A percentile compares a stretch with the other conserved stretches of the same genome.
phyloP scores from a whole-genome alignment of 2,888 invertebrate genomes.

The Drosophila longiperda region DNA sequence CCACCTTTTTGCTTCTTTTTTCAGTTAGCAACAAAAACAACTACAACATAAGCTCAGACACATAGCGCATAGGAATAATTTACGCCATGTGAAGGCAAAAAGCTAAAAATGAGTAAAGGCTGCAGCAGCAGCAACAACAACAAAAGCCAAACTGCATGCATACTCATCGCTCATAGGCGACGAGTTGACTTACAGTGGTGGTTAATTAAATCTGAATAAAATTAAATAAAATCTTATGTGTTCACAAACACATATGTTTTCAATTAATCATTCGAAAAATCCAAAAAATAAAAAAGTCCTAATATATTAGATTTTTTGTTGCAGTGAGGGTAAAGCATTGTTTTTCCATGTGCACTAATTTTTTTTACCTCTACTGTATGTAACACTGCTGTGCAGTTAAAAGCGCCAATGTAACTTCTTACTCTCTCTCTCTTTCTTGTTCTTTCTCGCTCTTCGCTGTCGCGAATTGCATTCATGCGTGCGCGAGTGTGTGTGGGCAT shows the following conservation, averaged over 20 bases:
- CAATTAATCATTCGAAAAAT: slow-evolving; percentile 1
- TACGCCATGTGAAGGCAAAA: slow-evolving; percentile 73
- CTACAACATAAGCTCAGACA: slow-evolving; percentile 55
- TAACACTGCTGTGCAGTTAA: slow-evolving; percentile 57
- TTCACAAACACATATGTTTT: slow-evolving; percentile 1
- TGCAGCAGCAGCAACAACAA: slow-evolving; percentile 36
- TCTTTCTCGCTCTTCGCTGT: slow-evolving; percentile 22
- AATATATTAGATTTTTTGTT: background rate
- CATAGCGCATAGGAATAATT: slow-evolving; percentile 74
- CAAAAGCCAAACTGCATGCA: slow-evolving; percentile 32
- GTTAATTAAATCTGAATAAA: slow-evolving; percentile 13
- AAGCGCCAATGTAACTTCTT: slow-evolving; percentile 59
- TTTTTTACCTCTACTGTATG: slow-evolving; percentile 49
- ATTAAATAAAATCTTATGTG: background rate
- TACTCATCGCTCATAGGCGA: slow-evolving; percentile 23
- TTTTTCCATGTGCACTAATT: slow-evolving; percentile 14
- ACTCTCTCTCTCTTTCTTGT: slow-evolving; percentile 26
- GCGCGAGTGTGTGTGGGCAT: slow-evolving; percentile 34
- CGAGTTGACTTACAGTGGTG: slow-evolving; percentile 52
- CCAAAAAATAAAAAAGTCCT: background rate
- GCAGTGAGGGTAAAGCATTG: background rate
- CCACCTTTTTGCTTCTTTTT: slow-evolving; percentile 19
- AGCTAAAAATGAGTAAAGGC: slow-evolving; percentile 78
- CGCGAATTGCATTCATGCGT: slow-evolving; percentile 74
- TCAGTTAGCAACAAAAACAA: slow-evolving; percentile 55